phyloP scores from a whole-genome alignment of 2,113 vertebrate species.

The Typhlomys cinereus region DNA sequence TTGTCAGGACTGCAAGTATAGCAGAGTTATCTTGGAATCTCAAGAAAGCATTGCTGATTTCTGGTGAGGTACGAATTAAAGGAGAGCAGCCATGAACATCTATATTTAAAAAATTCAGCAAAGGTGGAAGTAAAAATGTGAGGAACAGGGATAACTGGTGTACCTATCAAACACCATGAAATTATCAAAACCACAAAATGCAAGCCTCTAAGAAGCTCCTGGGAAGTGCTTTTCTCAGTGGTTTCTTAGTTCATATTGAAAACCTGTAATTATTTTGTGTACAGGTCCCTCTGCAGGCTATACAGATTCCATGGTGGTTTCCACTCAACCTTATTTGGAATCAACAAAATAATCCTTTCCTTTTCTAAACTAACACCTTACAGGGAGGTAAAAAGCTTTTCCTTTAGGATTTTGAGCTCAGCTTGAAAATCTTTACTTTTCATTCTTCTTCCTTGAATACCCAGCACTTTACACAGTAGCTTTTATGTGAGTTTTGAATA shows the following conservation, averaged over 20 bases:
- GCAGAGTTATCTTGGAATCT: not conserved
- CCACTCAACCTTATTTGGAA: not conserved
- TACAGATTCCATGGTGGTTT: not conserved
- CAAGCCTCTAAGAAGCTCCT: not conserved
- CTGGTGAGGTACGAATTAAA: not conserved
- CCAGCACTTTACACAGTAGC: not conserved
- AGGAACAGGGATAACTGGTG: fast-evolving
- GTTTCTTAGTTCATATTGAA: not conserved
- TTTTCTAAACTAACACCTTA: not conserved
- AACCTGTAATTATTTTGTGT: not conserved
- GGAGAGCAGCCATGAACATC: too few relatives aligned
- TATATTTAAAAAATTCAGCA: not conserved
- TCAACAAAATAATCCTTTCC: not conserved
- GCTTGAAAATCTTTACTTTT: not conserved
- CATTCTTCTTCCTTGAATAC: not conserved
- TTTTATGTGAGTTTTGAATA: not conserved
- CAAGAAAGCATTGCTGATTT: not conserved
- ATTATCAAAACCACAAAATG: not conserved
- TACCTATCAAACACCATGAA: not conserved
- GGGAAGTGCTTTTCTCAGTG: not conserved
- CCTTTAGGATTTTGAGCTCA: not conserved
- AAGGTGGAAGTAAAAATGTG: not conserved
- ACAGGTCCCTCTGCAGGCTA: not conserved
- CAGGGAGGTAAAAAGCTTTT: not conserved
- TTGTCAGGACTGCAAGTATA: not conserved